Evolutionary conservation across 2,888 invertebrate species (phyloP), one percentile per base, ranked within the genome.

Genomic region (Coleophora deauratella): DNA sequence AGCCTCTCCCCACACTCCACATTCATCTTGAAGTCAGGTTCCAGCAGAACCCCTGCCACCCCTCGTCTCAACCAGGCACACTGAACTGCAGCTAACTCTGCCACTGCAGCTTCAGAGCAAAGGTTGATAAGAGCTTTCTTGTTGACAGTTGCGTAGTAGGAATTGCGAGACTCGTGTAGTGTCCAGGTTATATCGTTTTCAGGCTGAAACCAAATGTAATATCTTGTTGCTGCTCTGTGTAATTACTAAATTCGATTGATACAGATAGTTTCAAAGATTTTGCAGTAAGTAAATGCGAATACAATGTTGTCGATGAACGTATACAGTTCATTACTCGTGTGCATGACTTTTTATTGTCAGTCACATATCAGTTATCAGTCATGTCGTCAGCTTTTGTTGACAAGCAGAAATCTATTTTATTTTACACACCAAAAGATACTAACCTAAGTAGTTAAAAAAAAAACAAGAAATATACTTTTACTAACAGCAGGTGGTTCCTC

Each of bases 1-100:
- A 85, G 50, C 35, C 62, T 59, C 13, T 62, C 60, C 1, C 72
- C 69, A 45, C 85, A 84, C 0, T 36, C 45, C 34, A 51, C 50
- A 3, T 78, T 56, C 9, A 36, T 47, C 1, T 42, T 46, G 41
- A 65, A 79, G 51, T 81, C 81, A 27, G 75, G 74, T 33, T 58
- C 68, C 0, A 82, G 52, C 2, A 82, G 55, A 1, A 82, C 47
- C 6, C 84, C 85, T 1, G 68, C 43, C 1, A 68, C 61, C 9
- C 81, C 81, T 40, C 72, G 59, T 32, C 72, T 64, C 8, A 82
- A 42, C 84, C 85, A 85, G 8, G 62, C 47, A 39, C 84, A 84
- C 41, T 72, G 75, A 0, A 65, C 66, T 12, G 60, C 55, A 0
- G 72, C 61, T 10, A 85, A 36, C n/a, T 71, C 66, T 1, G 69